phyloP scores from a whole-genome alignment of 2,797 vertebrate species.

The Mormyrops attenuatus region DNA sequence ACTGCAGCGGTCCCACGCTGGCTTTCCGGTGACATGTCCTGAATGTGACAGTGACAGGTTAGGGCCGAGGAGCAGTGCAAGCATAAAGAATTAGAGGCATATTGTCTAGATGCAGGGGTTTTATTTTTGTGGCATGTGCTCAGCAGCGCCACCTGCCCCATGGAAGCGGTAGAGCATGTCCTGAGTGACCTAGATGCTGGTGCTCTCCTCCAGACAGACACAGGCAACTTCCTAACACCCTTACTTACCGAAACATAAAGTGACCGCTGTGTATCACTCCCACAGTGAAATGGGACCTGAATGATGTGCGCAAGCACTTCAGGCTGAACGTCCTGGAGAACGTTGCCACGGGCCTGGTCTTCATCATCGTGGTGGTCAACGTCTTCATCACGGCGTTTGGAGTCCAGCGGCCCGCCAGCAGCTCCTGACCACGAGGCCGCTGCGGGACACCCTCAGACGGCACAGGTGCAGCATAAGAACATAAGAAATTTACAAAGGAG shows the following conservation, averaged over 20 bases:
- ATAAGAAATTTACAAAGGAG: too few species aligned
- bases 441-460: not conserved
- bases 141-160: not conserved
- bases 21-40: not conserved
- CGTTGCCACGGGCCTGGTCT: conserved; percentile 80
- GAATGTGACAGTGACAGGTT: not conserved
- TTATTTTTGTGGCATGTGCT: not conserved
- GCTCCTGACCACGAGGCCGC: conserved; percentile 14
- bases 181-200: not conserved
- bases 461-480: not conserved
- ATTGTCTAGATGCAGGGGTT: not conserved
- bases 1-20: not conserved
- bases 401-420: conserved; percentile 68
- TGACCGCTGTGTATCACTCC: not conserved
- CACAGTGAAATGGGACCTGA: conserved; percentile 90
- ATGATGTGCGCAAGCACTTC: conserved; percentile 75
- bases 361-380: conserved; percentile 90
- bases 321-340: conserved; percentile 88
- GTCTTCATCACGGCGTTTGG: conserved; percentile 96
- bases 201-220: not conserved
- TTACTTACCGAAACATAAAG: not conserved
- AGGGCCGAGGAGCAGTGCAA: not conserved
- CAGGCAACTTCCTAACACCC: not conserved
- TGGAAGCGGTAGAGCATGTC: not conserved
- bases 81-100: not conserved